These are phyloP conservation scores for Chloroceryle aenea DNA, from an alignment of 2,113 vertebrate species.

Conservation along the genomic window DNA sequence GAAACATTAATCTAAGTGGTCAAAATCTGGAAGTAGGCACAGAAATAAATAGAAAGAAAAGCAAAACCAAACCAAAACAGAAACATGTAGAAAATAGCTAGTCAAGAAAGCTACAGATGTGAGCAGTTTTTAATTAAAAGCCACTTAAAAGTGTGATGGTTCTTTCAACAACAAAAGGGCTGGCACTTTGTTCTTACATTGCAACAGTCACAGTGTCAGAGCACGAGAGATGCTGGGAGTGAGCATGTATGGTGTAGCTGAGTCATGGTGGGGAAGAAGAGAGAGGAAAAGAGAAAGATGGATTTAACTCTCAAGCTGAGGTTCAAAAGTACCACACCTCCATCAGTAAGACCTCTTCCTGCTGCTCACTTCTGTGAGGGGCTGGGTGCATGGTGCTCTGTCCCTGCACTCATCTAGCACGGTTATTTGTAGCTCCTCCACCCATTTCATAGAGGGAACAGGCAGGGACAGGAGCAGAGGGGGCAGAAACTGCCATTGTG, in stretches of 20 bases:
- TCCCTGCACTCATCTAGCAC: background rate
- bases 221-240: background rate
- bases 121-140: background rate
- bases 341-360: background rate
- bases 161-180: background rate
- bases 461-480: background rate
- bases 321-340: background rate
- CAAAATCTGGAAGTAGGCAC: background rate
- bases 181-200: background rate
- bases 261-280: background rate
- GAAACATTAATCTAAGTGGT: background rate
- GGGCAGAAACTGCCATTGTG: accelerated
- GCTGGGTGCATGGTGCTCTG: background rate
- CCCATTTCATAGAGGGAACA: background rate
- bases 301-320: background rate
- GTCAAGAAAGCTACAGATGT: background rate
- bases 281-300: background rate
- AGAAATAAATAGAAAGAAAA: background rate
- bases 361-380: background rate
- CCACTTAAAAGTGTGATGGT: background rate
- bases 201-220: background rate
- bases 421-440: background rate
- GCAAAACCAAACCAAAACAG: too few species aligned
- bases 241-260: background rate
- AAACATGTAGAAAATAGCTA: background rate